Evolutionary conservation across 2,113 vertebrate species (phyloP).

Genomic region (Nesogale talazaci): DNA sequence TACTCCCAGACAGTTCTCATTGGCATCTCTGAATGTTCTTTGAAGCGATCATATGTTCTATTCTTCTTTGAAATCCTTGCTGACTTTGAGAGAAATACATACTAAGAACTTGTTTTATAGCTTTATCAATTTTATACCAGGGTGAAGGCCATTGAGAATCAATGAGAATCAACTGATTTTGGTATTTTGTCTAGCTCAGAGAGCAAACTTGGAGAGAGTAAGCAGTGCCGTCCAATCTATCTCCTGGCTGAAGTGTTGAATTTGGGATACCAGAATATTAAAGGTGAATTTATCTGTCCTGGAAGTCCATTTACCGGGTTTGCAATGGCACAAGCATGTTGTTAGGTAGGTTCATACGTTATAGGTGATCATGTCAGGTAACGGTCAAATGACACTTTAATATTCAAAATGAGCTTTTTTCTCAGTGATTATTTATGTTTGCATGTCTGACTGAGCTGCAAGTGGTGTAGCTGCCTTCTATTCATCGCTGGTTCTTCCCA

Average conservation of each 20-base stretch:
- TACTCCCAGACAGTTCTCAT: too few species aligned
- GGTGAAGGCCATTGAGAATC: not conserved
- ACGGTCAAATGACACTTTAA: not conserved
- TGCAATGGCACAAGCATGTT: not conserved
- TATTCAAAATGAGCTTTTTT: conserved; percentile 35
- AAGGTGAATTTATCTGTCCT: not conserved
- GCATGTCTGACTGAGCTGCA: conserved; percentile 24
- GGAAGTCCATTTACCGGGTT: not conserved
- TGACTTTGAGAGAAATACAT: not conserved
- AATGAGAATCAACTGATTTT: too few species aligned
- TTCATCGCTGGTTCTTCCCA: conserved; percentile 48
- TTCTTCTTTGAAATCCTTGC: not conserved
- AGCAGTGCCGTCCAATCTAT: not conserved
- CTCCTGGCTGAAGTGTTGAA: not conserved
- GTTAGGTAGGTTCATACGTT: not conserved
- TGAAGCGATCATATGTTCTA: not conserved
- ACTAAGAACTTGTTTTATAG: not conserved
- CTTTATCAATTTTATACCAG: not conserved
- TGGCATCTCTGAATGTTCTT: not conserved
- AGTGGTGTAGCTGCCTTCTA: not conserved
- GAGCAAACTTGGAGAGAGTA: conserved; percentile 3
- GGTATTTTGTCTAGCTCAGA: conserved; percentile 16
- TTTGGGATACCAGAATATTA: not conserved
- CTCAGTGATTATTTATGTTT: conserved; percentile 24
- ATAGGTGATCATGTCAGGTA: not conserved